Evolutionary conservation across 2,113 vertebrate genomes (phyloP).

Genomic region (Cacatua alba): DNA sequence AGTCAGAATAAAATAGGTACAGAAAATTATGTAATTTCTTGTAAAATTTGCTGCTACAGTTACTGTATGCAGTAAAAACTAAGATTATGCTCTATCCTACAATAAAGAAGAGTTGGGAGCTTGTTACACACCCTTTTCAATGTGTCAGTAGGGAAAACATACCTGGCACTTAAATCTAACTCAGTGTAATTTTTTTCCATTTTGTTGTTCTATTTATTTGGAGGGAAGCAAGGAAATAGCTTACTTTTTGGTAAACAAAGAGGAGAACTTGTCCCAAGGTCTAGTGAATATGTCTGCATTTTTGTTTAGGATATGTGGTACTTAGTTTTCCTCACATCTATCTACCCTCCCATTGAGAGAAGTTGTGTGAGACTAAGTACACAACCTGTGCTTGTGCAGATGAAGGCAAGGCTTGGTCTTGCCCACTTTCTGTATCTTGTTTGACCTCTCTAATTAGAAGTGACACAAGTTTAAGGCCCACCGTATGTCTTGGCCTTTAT

Average conservation of each 20-base stretch:
- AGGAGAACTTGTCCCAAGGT: not conserved
- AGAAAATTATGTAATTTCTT: not conserved
- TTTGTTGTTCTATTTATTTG: not conserved
- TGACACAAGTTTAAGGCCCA: not conserved
- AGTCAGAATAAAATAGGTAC: not conserved
- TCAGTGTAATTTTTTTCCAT: not conserved
- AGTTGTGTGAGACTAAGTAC: not conserved
- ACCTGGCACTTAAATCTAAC: not conserved
- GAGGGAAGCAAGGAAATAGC: not conserved
- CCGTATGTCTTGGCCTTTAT: not conserved
- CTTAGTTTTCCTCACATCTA: not conserved
- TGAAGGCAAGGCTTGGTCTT: not conserved
- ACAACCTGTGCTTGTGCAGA: not conserved
- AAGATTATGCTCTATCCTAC: not conserved
- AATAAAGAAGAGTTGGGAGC: not conserved
- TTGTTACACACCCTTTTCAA: not conserved
- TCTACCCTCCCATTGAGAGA: rapidly evolving
- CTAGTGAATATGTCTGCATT: not conserved
- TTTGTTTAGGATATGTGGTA: not conserved
- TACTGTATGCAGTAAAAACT: not conserved
- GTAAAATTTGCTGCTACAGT: not conserved
- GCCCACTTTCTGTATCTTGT: not conserved
- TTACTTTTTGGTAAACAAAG: not conserved
- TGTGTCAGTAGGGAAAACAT: not conserved
- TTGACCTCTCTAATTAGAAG: not conserved